phyloP scores from a whole-genome alignment of 1,140 invertebrate genomes.

The Panagrolaimus sp. region DNA sequence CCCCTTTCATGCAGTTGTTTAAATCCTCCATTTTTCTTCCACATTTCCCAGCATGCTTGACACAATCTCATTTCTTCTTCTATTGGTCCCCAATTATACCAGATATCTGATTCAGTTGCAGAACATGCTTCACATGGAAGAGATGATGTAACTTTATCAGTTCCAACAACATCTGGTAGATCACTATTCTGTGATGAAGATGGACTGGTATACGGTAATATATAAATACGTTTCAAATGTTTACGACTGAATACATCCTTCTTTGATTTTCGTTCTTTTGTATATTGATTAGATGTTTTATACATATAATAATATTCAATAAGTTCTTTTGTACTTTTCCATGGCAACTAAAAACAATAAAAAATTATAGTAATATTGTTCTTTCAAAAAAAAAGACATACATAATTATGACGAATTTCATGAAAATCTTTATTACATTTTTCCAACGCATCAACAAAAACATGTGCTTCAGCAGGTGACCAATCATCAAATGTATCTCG shows the following conservation, averaged over 20 bases:
- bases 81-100: slow-evolving; percentile 89
- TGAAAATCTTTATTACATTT: slow-evolving; percentile 99
- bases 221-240: slow-evolving; percentile 88
- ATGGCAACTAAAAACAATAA: slow-evolving; percentile 67
- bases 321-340: slow-evolving; percentile 97
- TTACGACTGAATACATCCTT: slow-evolving; percentile 91
- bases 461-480: slow-evolving; percentile 95
- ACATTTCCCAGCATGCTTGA: slow-evolving; percentile 87
- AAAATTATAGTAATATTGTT: too few species aligned
- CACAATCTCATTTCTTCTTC: slow-evolving; percentile 84
- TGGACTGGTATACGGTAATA: slow-evolving; percentile 82
- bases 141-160: slow-evolving; percentile 22
- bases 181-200: slow-evolving; percentile 27
- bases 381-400: too few species aligned
- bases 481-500: slow-evolving; percentile 98
- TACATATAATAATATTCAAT: slow-evolving; percentile 99
- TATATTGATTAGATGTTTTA: slow-evolving; percentile 89
- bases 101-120: slow-evolving; percentile 71
- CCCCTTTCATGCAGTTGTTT: slow-evolving; percentile 63
- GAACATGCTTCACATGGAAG: slow-evolving; percentile 38
- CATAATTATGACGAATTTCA: slow-evolving; percentile 91
- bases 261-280: slow-evolving; percentile 73
- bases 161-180: slow-evolving; percentile 11
- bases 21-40: slow-evolving; percentile 97
- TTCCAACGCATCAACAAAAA: slow-evolving; percentile 95